Evolutionary conservation across 2,113 vertebrate species (phyloP).

Genomic region (Neoarius graeffei): DNA sequence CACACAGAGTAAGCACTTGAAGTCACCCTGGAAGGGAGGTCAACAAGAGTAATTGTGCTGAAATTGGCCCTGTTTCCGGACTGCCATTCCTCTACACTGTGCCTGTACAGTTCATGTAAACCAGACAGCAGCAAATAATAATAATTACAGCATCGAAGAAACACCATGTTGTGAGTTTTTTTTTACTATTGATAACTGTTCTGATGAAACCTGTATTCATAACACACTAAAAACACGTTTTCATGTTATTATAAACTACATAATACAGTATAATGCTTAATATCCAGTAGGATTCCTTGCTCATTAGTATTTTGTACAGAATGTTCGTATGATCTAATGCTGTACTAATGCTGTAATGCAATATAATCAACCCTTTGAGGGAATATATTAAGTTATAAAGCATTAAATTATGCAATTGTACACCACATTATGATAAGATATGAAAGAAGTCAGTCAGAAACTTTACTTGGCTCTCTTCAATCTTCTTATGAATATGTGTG

Average conservation of each 20-base stretch:
- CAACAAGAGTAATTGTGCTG: conserved; percentile 58
- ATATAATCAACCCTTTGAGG: not conserved
- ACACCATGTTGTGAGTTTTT: not conserved
- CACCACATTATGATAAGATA: not conserved
- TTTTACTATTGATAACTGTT: not conserved
- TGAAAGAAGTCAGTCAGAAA: not conserved
- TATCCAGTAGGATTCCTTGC: not conserved
- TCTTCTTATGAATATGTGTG: not conserved
- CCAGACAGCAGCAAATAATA: not conserved
- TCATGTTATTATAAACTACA: not conserved
- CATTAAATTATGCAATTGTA: not conserved
- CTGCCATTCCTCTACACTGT: conserved; percentile 50
- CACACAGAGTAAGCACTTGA: conserved; percentile 48
- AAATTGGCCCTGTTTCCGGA: conserved; percentile 58
- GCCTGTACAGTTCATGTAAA: conserved; percentile 19
- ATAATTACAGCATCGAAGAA: not conserved
- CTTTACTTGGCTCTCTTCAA: not conserved
- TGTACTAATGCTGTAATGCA: not conserved
- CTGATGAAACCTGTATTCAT: not conserved
- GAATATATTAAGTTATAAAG: not conserved
- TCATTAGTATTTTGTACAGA: not conserved
- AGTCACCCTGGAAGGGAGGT: conserved; percentile 56
- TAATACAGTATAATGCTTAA: not conserved
- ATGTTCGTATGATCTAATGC: not conserved
- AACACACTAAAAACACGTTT: not conserved